Evolutionary conservation across 2,113 vertebrate species (phyloP).

Genomic region (Alligator sinensis): DNA sequence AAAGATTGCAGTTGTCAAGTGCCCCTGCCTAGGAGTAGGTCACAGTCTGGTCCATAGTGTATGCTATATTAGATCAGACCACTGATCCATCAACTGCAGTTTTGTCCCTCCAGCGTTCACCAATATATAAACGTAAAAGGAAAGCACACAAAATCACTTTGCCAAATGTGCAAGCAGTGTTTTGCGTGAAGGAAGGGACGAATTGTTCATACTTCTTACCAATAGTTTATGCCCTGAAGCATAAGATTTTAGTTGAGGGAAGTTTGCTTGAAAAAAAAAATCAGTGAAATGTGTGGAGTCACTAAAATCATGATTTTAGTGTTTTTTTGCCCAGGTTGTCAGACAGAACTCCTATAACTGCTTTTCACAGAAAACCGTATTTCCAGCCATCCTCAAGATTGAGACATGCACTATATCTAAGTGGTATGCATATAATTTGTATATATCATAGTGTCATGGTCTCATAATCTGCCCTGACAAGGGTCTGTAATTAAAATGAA

Average conservation of each 20-base stretch:
- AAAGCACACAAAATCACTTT: background rate
- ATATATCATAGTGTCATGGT: conserved; percentile 38
- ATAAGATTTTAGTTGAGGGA: background rate
- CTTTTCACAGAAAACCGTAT: conserved; percentile 16
- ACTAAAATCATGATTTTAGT: background rate
- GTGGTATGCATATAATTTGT: background rate
- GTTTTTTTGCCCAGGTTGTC: background rate
- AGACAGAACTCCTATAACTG: background rate
- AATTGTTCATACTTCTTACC: background rate
- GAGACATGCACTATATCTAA: conserved; percentile 34
- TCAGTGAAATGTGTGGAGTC: background rate
- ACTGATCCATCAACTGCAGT: background rate
- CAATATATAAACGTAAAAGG: background rate
- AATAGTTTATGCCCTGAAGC: background rate
- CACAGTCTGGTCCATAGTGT: background rate
- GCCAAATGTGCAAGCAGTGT: background rate
- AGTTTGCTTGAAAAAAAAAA: background rate
- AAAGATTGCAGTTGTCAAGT: background rate
- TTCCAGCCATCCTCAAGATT: conserved; percentile 43
- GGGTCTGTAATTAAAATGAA: conserved; percentile 12
- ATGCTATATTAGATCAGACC: background rate
- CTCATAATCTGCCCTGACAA: conserved; percentile 50
- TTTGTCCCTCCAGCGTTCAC: background rate
- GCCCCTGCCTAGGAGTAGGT: background rate
- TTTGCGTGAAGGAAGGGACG: background rate